phyloP scores from a whole-genome alignment of 1,140 invertebrate genomes.

The Thaumetopoea pityocampa region DNA sequence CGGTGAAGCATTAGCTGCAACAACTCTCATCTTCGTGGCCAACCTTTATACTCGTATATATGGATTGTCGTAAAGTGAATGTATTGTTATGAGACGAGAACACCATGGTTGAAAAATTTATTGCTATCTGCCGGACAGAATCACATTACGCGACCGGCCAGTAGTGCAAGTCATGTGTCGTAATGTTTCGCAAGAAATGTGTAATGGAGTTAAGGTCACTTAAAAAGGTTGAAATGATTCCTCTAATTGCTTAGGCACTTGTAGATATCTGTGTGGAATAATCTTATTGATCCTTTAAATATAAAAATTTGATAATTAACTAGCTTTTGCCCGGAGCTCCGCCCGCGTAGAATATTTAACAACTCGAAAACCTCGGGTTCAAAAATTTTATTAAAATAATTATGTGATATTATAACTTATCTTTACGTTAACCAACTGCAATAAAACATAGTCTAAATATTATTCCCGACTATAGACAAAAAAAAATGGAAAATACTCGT shows the following conservation, averaged over 20 bases:
- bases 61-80: conserved; percentile 51
- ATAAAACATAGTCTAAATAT: too few relatives aligned
- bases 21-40: conserved; percentile 40
- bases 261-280: too few relatives aligned
- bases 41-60: conserved; percentile 54
- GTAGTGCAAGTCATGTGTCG: conserved; percentile 19
- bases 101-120: conserved; percentile 46
- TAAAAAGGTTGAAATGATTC: not conserved
- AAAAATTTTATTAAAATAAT: too few relatives aligned
- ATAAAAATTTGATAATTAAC: too few relatives aligned
- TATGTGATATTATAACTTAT: too few relatives aligned
- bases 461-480: too few relatives aligned
- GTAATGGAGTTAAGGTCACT: conserved; percentile 1
- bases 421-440: too few relatives aligned
- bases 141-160: conserved; percentile 23
- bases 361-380: too few relatives aligned
- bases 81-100: conserved; percentile 50
- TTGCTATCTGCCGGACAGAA: conserved; percentile 23
- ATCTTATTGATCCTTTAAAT: too few relatives aligned
- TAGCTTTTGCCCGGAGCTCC: too few relatives aligned
- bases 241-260: not conserved
- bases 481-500: too few relatives aligned
- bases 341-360: too few relatives aligned
- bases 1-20: conserved; percentile 23
- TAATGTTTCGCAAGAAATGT: conserved; percentile 6